phyloP scores from a whole-genome alignment of 1,140 invertebrate species.

The Drosophila lowei region DNA sequence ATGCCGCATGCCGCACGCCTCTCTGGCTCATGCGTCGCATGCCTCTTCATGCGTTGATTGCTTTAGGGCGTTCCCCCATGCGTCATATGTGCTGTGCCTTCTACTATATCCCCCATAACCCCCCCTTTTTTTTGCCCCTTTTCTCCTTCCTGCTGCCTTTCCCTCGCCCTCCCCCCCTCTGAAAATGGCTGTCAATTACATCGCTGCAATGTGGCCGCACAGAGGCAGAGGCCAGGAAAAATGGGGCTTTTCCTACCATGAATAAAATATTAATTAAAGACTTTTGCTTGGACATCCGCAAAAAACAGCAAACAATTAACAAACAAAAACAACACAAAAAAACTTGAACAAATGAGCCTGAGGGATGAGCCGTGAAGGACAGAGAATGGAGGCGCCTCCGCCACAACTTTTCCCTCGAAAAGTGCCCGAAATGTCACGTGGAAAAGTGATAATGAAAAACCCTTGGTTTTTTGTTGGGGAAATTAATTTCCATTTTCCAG shows the following conservation, averaged over 20 bases:
- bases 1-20: too few species aligned
- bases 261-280: conserved; percentile 81
- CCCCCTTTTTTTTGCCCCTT: conserved; percentile 19
- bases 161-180: too few species aligned
- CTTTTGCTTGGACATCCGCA: conserved; percentile 47
- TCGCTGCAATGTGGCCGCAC: conserved; percentile 36
- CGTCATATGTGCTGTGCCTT: too few species aligned
- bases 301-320: conserved; percentile 1
- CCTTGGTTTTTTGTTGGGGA: conserved; percentile 43
- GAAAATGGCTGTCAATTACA: conserved; percentile 74
- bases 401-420: conserved; percentile 58
- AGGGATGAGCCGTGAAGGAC: neutral
- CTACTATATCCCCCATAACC: neutral
- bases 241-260: conserved; percentile 42
- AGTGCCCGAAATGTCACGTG: conserved; percentile 67
- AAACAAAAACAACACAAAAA: conserved; percentile 1
- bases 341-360: conserved; percentile 42
- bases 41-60: conserved; percentile 27
- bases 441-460: conserved; percentile 39
- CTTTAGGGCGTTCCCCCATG: conserved; percentile 26
- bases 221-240: conserved; percentile 28
- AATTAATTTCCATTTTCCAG: conserved; percentile 60
- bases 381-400: conserved; percentile 7
- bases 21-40: too few species aligned
- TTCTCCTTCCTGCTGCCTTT: too few species aligned